Evolutionary conservation across 2,888 invertebrate genomes (phyloP).

Genomic region (Drosophila parthenogenetica): DNA sequence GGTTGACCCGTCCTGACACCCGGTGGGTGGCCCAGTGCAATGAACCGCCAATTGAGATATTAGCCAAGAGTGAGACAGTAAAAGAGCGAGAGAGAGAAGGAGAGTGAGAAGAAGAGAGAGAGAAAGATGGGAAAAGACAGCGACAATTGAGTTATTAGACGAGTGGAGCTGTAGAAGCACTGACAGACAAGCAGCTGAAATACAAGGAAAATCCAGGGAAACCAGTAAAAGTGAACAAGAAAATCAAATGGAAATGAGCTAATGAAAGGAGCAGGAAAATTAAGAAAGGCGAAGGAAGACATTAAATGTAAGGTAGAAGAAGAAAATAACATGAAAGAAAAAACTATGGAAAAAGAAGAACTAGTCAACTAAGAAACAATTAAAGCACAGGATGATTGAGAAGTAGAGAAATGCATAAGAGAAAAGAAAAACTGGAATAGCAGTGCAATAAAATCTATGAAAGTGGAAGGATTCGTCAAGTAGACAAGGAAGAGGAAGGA

Average conservation of each 20-base stretch:
- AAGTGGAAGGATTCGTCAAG: too few relatives aligned
- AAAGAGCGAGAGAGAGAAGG: not conserved
- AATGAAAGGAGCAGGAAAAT: too few relatives aligned
- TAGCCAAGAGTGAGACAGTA: conserved; percentile 38
- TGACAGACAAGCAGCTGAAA: not conserved
- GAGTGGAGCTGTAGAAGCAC: not conserved
- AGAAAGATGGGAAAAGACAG: not conserved
- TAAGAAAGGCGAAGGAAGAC: too few relatives aligned
- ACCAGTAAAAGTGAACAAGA: not conserved
- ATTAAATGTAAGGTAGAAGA: too few relatives aligned
- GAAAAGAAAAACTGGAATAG: too few relatives aligned
- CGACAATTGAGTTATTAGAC: not conserved
- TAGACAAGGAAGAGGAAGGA: not conserved
- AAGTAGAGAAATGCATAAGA: too few relatives aligned
- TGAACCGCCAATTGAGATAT: conserved; percentile 77
- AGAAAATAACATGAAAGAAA: too few relatives aligned
- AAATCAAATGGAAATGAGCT: not conserved
- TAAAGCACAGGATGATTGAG: too few relatives aligned
- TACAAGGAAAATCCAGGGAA: not conserved
- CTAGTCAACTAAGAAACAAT: too few relatives aligned
- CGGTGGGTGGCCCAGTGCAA: conserved; percentile 70
- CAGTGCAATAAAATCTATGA: too few relatives aligned
- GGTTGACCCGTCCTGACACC: conserved; percentile 6
- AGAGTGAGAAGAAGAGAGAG: not conserved
- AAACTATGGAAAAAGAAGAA: too few relatives aligned